Conservation (phyloP, 2,888 invertebrate species). For the Rhingia rostrata region DNA sequence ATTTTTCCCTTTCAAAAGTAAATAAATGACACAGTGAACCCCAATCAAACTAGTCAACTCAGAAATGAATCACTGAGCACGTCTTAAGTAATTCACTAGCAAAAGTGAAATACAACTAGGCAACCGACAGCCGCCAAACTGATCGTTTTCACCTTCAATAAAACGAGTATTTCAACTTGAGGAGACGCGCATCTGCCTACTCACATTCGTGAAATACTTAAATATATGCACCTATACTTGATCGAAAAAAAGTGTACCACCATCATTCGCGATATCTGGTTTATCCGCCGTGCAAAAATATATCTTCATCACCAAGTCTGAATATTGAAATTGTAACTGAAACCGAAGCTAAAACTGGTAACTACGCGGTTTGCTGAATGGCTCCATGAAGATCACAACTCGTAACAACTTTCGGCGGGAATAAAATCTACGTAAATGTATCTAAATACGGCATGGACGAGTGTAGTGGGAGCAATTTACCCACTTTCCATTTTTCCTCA, state of each 20-base stretch:
- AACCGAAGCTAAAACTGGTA: too few relatives aligned
- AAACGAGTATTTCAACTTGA: constrained; percentile 54
- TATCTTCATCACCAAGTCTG: background rate
- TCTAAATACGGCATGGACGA: constrained; percentile 19
- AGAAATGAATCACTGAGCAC: constrained; percentile 12
- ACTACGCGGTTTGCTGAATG: constrained; percentile 34
- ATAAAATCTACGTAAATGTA: constrained; percentile 57
- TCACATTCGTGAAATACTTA: background rate
- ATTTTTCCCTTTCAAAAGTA: too few relatives aligned
- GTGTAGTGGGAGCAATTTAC: constrained; percentile 67
- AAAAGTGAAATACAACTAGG: constrained; percentile 5
- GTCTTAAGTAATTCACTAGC: background rate
- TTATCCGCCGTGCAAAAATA: constrained; percentile 4
- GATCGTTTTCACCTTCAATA: constrained; percentile 48
- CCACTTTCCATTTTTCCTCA: constrained; percentile 70
- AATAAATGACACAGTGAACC: too few relatives aligned
- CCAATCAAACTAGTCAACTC: background rate
- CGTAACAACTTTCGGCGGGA: constrained; percentile 58
- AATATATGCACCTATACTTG: background rate
- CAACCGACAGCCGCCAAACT: background rate
- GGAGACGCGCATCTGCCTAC: constrained; percentile 18
- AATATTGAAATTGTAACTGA: constrained; percentile 3
- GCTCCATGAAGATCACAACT: constrained; percentile 21
- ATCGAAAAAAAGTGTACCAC: constrained; percentile 9
- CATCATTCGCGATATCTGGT: constrained; percentile 20